These are phyloP conservation scores for Pipistrellus nathusii DNA, from an alignment of 2,797 vertebrate species.

Conservation along the genomic window DNA sequence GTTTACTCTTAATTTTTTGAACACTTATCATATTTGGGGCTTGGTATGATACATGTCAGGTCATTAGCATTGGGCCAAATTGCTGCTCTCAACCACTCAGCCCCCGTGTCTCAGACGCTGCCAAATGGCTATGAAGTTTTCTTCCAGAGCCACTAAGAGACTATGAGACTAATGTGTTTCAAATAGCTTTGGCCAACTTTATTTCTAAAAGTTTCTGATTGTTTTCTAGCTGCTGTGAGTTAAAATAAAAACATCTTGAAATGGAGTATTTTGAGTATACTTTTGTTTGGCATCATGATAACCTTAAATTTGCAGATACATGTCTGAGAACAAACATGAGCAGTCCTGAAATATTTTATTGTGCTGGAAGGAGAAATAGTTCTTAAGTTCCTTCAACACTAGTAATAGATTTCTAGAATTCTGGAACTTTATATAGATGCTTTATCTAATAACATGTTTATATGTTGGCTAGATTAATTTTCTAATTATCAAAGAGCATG, in stretches of 20 bases:
- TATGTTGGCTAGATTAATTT: background rate
- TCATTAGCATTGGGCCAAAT: background rate
- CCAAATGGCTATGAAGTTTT: background rate
- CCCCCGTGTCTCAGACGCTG: background rate
- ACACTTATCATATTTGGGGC: background rate
- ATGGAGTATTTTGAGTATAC: background rate
- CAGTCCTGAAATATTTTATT: background rate
- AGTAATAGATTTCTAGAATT: background rate
- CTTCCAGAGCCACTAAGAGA: background rate
- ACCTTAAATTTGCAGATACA: background rate
- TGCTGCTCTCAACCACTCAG: background rate
- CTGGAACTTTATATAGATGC: background rate
- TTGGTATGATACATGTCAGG: background rate
- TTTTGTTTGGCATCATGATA: background rate
- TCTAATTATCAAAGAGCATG: background rate
- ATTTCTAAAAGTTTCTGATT: background rate
- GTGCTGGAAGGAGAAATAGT: background rate
- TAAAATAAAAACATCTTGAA: conserved; percentile 1
- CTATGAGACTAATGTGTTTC: background rate
- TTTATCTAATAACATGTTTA: background rate
- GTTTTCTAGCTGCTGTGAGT: background rate
- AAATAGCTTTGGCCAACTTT: background rate
- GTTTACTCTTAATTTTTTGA: background rate
- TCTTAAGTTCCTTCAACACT: background rate
- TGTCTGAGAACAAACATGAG: background rate